A percentile compares a stretch with the other conserved stretches of the same genome.
phyloP scores from a whole-genome alignment of 2,113 vertebrate species.

The Gambusia holbrooki region DNA sequence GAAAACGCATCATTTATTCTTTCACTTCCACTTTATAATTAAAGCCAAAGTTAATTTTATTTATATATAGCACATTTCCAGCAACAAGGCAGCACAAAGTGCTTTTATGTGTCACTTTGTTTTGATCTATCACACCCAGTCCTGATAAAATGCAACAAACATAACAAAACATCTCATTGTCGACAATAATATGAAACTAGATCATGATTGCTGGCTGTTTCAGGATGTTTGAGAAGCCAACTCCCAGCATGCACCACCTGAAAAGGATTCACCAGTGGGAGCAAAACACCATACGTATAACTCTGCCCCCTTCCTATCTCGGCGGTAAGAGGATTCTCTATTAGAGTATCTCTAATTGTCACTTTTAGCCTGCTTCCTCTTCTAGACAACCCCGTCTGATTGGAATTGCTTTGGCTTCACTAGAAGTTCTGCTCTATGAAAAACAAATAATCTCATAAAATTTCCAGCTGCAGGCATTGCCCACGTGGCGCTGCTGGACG shows the following conservation, averaged over 20 bases:
- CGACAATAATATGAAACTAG: neutral
- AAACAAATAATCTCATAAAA: neutral
- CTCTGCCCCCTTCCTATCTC: slow-evolving; percentile 68
- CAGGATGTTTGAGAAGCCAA: slow-evolving; percentile 83
- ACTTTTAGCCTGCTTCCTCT: neutral
- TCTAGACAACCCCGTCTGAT: neutral
- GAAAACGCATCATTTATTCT: neutral
- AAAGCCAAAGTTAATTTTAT: too few relatives aligned
- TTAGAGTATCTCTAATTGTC: too few relatives aligned
- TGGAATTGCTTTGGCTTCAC: neutral
- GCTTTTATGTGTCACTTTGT: neutral
- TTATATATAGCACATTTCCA: too few relatives aligned
- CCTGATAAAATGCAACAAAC: neutral
- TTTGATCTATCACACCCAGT: neutral
- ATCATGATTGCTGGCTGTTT: neutral
- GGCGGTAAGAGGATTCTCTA: slow-evolving; percentile 55
- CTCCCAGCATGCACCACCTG: slow-evolving; percentile 77
- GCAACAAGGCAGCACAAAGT: too few relatives aligned
- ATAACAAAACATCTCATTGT: neutral
- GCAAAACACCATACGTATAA: slow-evolving; percentile 58
- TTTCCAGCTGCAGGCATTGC: slow-evolving; percentile 59
- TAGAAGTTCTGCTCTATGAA: neutral
- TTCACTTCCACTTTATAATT: neutral
- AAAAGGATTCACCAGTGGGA: slow-evolving; percentile 73
- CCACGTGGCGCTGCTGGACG: slow-evolving; percentile 81